Evolutionary conservation across 1,140 invertebrate species (phyloP), one percentile per base, ranked within the genome.

Genomic region (Hyles vespertilio): DNA sequence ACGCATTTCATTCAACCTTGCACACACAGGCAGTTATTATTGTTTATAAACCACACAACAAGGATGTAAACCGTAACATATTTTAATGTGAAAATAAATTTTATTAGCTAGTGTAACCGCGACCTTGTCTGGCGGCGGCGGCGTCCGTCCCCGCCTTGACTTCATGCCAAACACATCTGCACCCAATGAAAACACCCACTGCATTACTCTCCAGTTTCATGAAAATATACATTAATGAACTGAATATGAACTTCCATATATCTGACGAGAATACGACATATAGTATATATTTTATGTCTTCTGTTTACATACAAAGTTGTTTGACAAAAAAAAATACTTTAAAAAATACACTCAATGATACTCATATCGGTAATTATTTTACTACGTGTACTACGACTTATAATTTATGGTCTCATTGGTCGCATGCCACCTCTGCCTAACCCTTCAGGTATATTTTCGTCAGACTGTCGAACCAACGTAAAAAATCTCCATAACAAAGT

Each of bases 131-230:
- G 52, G 40, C 52, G 68, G 48, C 32, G 46, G 34, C 52, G 22
- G 61, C 61, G 63, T 43, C 57, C 56, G 63, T 43, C 40, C 44
- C 49, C 55, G 60, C 47, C 55, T 82, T 82, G 79, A 78, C 56
- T 47, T 59, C n/a, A 51, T 82, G 79, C 79, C 79, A 82, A 69
- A 50, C 54, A 72, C 69, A 70, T 73, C 69, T 72, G 72, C 64
- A 70, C 52, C 59, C 55, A 76, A 70, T 61, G 65, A 72, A 70
- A 67, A 66, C 56, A 57, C 56, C 45, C 52, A 54, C 44, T 51
- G 53, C 36, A 54, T 54, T 54, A 55, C 61, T 64, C 67, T 67
- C n/a, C 43, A 12, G 43, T 43, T 54, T 54, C 40, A 54, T 43
- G 43, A 34, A 44, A n/a, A 22, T 11, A 48, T 11, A 22, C 36